Evolutionary conservation across 2,888 invertebrate species (phyloP).

Genomic region (Xestia ashworthii): DNA sequence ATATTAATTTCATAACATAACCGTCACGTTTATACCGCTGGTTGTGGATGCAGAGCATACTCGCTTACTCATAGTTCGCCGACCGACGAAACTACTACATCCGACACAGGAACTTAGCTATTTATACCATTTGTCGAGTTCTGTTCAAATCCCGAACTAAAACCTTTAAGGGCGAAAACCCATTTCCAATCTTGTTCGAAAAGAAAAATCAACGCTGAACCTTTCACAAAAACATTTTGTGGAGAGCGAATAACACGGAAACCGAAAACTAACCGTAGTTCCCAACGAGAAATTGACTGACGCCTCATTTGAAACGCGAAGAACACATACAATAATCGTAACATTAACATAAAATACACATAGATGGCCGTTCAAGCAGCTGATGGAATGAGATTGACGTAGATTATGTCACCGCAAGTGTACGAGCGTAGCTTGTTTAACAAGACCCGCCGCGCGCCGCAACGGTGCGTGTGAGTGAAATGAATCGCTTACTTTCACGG

Average conservation of each 20-base stretch:
- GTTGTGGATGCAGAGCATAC: conserved; percentile 16
- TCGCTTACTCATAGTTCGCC: conserved; percentile 1
- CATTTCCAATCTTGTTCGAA: conserved; percentile 2
- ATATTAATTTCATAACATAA: conserved; percentile 53
- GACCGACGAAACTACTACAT: conserved; percentile 1
- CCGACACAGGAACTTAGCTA: neutral
- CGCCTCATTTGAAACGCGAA: conserved; percentile 36
- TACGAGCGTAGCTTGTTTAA: conserved; percentile 68
- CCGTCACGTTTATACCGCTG: conserved; percentile 13
- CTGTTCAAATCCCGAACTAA: neutral
- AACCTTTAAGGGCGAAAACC: conserved; percentile 14
- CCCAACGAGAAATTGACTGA: conserved; percentile 40
- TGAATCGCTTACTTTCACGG: conserved; percentile 85
- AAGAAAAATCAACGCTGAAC: neutral
- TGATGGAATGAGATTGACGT: conserved; percentile 58
- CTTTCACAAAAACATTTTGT: neutral
- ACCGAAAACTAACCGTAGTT: neutral
- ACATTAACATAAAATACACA: conserved; percentile 50
- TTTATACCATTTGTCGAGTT: conserved; percentile 1
- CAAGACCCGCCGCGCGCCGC: conserved; percentile 67
- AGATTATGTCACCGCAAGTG: conserved; percentile 72
- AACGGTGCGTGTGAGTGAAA: conserved; percentile 77
- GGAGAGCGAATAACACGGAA: neutral
- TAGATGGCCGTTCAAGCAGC: conserved; percentile 22
- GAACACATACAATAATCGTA: conserved; percentile 43